Base-by-base conservation (phyloP, 2,888 invertebrate genomes). In the Agelastica alni region DNA sequence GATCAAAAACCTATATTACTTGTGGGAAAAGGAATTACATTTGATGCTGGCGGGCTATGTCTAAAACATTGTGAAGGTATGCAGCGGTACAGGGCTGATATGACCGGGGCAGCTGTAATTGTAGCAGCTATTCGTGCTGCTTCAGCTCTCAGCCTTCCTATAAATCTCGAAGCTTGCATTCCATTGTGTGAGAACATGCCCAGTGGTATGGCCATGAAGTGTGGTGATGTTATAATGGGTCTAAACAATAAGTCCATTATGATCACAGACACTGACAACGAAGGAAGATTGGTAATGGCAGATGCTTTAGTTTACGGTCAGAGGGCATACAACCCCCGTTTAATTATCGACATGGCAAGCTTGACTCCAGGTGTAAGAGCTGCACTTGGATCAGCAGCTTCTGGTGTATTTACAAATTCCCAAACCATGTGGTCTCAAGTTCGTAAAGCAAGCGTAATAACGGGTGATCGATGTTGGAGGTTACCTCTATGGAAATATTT, bases 271-370 rank as follows among this genome's bases (percentile, higher is more conserved):
- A 84, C 85, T 2, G 84, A 75, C 70, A 83, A 83, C 70, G 85
- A 78, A 60, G 78, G 78, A 2, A 63, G 77, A 32, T 59, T 79
- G 26, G 59, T 73, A 7, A 52, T 77, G 41, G 75, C 74, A 0
- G 74, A 74, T 53, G 74, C 74, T 2, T 53, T 78, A 7, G 70
- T 71, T 5, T 75, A 74, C 45, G 74, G 74, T 0, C 77, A 83
- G 73, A 69, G 75, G n/a, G 48, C 64, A 61, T 79, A 83, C 72
- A 81, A 81, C 37, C 85, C 88, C 1, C 73, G 79, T 20, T 77
- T 86, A 13, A 81, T 89, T 26, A 72, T 90, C 14, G 88, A 89
- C 67, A 81, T 89, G 60, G 88, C 87, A 17, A 88, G 87, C 20
- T 77, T 89, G 43, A 88, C 88, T 26, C 82, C 80, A 17, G 83